A percentile compares a stretch with the other conserved stretches of the same genome.
Evolutionary conservation across 2,888 invertebrate species (phyloP).

Genomic region (Scelioninae gen. 2): DNA sequence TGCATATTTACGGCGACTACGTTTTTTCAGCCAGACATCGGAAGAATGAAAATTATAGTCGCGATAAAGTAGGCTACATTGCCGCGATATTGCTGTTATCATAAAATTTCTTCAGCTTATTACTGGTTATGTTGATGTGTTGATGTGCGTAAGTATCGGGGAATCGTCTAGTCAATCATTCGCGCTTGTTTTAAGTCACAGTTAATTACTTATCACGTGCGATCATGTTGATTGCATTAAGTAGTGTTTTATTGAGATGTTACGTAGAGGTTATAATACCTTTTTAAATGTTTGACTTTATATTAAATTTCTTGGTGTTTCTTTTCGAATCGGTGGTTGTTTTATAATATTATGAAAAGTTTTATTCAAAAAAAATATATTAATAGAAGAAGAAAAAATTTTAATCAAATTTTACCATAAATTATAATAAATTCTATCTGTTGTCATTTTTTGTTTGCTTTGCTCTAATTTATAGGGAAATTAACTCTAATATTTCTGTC

Average conservation of each 20-base stretch:
- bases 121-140: slow-evolving; percentile 11
- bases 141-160: slow-evolving; percentile 17
- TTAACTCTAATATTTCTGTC: too few relatives aligned
- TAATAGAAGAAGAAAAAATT: too few relatives aligned
- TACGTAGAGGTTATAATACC: neutral
- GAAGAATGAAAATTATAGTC: slow-evolving; percentile 23
- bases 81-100: slow-evolving; percentile 20
- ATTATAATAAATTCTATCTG: too few relatives aligned
- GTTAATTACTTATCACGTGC: slow-evolving; percentile 22
- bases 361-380: too few relatives aligned
- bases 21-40: slow-evolving; percentile 11
- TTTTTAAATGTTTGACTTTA: neutral
- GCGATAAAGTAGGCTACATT: slow-evolving; percentile 22
- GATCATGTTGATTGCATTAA: slow-evolving; percentile 15
- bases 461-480: too few relatives aligned
- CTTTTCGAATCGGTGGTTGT: too few relatives aligned
- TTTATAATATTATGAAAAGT: too few relatives aligned
- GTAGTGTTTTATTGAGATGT: slow-evolving; percentile 14
- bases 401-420: too few relatives aligned
- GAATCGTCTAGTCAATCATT: slow-evolving; percentile 25
- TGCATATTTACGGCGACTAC: too few relatives aligned
- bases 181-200: slow-evolving; percentile 9
- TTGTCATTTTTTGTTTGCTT: too few relatives aligned
- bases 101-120: slow-evolving; percentile 17
- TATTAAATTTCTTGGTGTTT: too few relatives aligned